phyloP scores from a whole-genome alignment of 1,140 invertebrate species.

The Wasmannia auropunctata region DNA sequence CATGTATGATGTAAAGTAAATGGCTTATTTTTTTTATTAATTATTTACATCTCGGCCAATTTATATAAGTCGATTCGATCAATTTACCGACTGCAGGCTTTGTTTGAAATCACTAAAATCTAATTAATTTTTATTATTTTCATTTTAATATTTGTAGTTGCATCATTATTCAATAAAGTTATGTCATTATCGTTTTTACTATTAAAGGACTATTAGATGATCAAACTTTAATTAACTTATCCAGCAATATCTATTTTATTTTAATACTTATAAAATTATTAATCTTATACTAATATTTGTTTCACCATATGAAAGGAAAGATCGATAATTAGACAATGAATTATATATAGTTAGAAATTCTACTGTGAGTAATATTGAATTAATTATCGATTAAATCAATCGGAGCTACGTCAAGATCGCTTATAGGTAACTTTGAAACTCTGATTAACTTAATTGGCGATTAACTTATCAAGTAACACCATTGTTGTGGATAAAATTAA shows the following conservation, averaged over 20 bases:
- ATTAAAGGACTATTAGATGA: not conserved
- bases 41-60: not conserved
- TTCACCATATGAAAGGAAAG: not conserved
- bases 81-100: not conserved
- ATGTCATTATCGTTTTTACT: too few relatives aligned
- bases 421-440: not conserved
- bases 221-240: not conserved
- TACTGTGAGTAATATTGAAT: not conserved
- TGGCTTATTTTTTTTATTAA: conserved; percentile 1
- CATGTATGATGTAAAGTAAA: not conserved
- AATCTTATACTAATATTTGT: not conserved
- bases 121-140: not conserved
- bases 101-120: not conserved
- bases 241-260: not conserved
- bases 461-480: too few relatives aligned
- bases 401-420: not conserved
- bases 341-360: not conserved
- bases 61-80: not conserved
- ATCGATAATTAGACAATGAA: not conserved
- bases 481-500: not conserved
- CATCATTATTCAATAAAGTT: not conserved
- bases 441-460: not conserved
- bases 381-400: not conserved
- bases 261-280: not conserved
- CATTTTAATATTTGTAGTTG: not conserved